A percentile compares a stretch with the other conserved stretches of the same genome.
Conservation (phyloP, 2,797 vertebrate genomes). For the Acipenser oxyrinchus region DNA sequence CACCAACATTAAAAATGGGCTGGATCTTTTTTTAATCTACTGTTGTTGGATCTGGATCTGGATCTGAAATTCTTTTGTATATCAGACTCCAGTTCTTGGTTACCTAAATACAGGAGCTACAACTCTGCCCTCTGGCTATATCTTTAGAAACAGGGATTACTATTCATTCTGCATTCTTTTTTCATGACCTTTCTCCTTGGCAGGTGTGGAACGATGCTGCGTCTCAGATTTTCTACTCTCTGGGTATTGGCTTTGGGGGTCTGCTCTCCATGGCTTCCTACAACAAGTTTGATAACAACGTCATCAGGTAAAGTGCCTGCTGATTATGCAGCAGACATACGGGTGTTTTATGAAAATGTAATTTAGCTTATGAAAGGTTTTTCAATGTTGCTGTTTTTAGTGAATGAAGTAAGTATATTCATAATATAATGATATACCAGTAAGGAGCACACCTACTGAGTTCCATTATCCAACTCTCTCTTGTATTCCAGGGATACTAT, state of each 20-base stretch:
- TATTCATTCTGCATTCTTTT: not conserved
- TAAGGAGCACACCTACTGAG: too few relatives aligned
- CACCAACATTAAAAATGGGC: too few relatives aligned
- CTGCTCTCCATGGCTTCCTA: conserved; percentile 77
- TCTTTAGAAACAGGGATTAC: not conserved
- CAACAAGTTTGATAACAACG: conserved; percentile 77
- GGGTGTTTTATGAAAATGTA: too few relatives aligned
- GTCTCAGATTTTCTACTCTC: conserved; percentile 75
- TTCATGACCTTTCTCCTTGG: not conserved
- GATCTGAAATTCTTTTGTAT: too few relatives aligned
- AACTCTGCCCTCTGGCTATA: not conserved
- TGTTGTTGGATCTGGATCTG: too few relatives aligned
- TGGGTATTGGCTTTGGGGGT: conserved; percentile 72
- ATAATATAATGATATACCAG: too few relatives aligned
- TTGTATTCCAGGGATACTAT: conserved; percentile 62
- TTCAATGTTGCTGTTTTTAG: too few relatives aligned
- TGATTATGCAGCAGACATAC: too few relatives aligned
- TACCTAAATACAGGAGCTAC: not conserved
- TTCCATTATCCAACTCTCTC: not conserved
- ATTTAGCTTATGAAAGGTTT: too few relatives aligned
- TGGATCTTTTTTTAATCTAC: too few relatives aligned
- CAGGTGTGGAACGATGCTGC: conserved; percentile 79
- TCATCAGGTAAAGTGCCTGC: conserved; percentile 55
- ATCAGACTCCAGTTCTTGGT: too few relatives aligned
- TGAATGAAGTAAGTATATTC: too few relatives aligned